Evolutionary conservation across 2,797 vertebrate species (phyloP).

Genomic region (Lophotriccus pileatus): DNA sequence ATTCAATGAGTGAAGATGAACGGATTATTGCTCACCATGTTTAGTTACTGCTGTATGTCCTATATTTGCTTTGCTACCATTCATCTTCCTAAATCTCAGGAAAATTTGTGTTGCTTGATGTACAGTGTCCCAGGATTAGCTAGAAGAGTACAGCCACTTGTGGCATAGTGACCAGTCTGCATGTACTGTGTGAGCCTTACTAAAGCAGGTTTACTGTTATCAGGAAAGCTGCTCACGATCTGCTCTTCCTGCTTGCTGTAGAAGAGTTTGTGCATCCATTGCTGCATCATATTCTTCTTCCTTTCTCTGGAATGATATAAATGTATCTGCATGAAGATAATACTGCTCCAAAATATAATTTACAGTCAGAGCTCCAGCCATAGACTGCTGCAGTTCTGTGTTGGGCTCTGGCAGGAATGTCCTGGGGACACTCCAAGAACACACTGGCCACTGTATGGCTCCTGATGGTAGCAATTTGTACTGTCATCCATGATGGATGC

Average conservation of each 20-base stretch:
- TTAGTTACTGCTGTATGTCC: neutral
- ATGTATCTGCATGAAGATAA: neutral
- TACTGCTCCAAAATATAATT: neutral
- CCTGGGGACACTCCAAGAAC: neutral
- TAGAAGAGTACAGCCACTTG: neutral
- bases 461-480: neutral
- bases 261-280: neutral
- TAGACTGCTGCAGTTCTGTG: neutral
- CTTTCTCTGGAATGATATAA: neutral
- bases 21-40: neutral
- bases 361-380: neutral
- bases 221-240: neutral
- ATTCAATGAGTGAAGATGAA: neutral
- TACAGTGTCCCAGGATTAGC: neutral
- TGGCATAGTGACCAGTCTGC: neutral
- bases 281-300: neutral
- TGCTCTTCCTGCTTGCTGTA: neutral
- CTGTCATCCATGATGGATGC: neutral
- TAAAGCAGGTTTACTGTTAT: neutral
- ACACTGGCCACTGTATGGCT: accelerated
- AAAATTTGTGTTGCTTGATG: neutral
- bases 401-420: neutral
- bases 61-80: neutral
- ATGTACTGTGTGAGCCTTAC: neutral
- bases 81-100: neutral